These are phyloP conservation scores for Pangasianodon gigas DNA, from an alignment of 2,113 vertebrate species.

Conservation along the genomic window DNA sequence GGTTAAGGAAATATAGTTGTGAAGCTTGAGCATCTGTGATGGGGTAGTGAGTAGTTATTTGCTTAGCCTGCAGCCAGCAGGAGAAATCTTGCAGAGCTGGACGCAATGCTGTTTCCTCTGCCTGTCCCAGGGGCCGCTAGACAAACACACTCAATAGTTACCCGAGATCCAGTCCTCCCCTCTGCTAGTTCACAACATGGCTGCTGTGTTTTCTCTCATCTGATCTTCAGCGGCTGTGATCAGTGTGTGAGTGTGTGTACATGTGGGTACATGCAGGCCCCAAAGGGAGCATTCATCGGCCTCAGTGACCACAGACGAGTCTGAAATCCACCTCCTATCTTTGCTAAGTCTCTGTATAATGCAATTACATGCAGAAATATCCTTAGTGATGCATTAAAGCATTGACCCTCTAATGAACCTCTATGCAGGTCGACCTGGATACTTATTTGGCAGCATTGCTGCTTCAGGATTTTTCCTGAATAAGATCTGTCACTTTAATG, in stretches of 20 bases:
- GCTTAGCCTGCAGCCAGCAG: slow-evolving; percentile 63
- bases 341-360: neutral
- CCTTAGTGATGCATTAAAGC: neutral
- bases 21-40: slow-evolving; percentile 24
- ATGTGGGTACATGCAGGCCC: slow-evolving; percentile 27
- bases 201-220: slow-evolving; percentile 39
- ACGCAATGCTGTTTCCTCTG: slow-evolving; percentile 64
- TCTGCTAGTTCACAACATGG: slow-evolving; percentile 46
- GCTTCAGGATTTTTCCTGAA: neutral
- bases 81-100: slow-evolving; percentile 63
- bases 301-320: slow-evolving; percentile 4
- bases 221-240: slow-evolving; percentile 52
- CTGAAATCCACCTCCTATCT: neutral
- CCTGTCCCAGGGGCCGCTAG: slow-evolving; percentile 52
- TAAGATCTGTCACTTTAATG: neutral
- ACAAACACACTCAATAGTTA: slow-evolving; percentile 50
- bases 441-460: neutral
- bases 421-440: neutral
- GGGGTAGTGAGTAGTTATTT: slow-evolving; percentile 60
- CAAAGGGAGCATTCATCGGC: neutral
- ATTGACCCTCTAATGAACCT: neutral
- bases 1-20: slow-evolving; percentile 49
- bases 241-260: slow-evolving; percentile 33
- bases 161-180: slow-evolving; percentile 38
- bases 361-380: slow-evolving; percentile 25